A percentile compares a stretch with the other conserved stretches of the same genome.
These are phyloP conservation scores for Oxycera nigricornis DNA, from an alignment of 2,888 invertebrate genomes.

Conservation along the genomic window DNA sequence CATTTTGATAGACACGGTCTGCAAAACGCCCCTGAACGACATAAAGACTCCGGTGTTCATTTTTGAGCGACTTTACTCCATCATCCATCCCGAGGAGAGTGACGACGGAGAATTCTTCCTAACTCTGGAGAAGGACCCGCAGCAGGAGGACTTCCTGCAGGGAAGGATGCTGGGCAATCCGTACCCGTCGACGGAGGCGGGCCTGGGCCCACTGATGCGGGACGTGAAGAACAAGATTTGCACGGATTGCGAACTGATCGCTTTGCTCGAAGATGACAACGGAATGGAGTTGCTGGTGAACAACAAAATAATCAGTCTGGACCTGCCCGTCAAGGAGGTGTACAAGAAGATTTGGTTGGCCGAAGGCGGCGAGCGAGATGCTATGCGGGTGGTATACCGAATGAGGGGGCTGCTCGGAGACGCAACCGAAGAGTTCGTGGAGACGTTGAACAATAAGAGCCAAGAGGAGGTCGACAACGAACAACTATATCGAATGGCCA, in stretches of 20 bases:
- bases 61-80: conserved; percentile 95
- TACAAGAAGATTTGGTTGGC: conserved; percentile 85
- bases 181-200: conserved; percentile 91
- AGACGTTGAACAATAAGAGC: conserved; percentile 86
- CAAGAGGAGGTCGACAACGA: conserved; percentile 91
- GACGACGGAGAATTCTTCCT: conserved; percentile 97
- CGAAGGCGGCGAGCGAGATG: conserved; percentile 89
- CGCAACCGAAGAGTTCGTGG: conserved; percentile 98
- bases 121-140: conserved; percentile 96
- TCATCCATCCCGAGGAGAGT: conserved; percentile 97
- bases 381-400: conserved; percentile 96
- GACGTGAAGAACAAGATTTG: conserved; percentile 99
- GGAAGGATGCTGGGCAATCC: conserved; percentile 98
- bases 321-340: conserved; percentile 93
- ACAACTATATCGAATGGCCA: conserved; percentile 90
- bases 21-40: conserved; percentile 89
- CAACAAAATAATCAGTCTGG: conserved; percentile 97
- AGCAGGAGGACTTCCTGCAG: conserved; percentile 96
- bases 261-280: conserved; percentile 95
- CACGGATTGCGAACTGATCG: conserved; percentile 97
- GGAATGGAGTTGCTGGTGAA: conserved; percentile 98
- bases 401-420: conserved; percentile 98
- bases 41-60: conserved; percentile 97
- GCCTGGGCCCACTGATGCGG: conserved; percentile 95
- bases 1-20: conserved; percentile 94